phyloP scores from a whole-genome alignment of 2,113 vertebrate species.

The Saguinus midas region DNA sequence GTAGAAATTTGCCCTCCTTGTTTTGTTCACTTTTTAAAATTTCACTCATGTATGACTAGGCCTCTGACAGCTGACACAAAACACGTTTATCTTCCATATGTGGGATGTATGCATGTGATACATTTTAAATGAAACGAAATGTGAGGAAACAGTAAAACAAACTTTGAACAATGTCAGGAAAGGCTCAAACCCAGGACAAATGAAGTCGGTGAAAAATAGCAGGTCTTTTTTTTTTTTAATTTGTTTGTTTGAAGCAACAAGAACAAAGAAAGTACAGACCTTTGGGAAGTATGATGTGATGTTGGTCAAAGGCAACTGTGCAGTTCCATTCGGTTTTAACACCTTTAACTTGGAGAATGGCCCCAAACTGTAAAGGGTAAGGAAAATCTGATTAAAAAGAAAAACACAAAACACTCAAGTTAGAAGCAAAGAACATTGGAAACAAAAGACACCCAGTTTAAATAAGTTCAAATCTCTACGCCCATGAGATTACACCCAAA shows the following conservation, averaged over 20 bases:
- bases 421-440: not conserved
- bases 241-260: not conserved
- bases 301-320: not conserved
- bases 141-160: not conserved
- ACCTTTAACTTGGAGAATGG: not conserved
- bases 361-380: not conserved
- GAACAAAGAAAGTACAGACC: not conserved
- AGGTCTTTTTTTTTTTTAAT: not conserved
- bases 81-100: not conserved
- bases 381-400: not conserved
- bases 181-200: not conserved
- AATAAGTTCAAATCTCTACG: not conserved
- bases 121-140: not conserved
- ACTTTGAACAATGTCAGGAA: conserved; percentile 37
- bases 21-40: not conserved
- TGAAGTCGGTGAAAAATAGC: not conserved
- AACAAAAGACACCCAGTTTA: not conserved
- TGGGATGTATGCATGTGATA: not conserved
- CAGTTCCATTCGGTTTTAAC: not conserved
- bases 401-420: not conserved
- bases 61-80: not conserved
- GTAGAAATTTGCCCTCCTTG: not conserved
- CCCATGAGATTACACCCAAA: not conserved
- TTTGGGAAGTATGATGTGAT: not conserved
- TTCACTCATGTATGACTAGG: not conserved